Percentiles rank a stretch among this genome's conserved stretches.
These are phyloP conservation scores for Pyrrhia umbra DNA, from an alignment of 2,888 invertebrate genomes.

Conservation along the genomic window DNA sequence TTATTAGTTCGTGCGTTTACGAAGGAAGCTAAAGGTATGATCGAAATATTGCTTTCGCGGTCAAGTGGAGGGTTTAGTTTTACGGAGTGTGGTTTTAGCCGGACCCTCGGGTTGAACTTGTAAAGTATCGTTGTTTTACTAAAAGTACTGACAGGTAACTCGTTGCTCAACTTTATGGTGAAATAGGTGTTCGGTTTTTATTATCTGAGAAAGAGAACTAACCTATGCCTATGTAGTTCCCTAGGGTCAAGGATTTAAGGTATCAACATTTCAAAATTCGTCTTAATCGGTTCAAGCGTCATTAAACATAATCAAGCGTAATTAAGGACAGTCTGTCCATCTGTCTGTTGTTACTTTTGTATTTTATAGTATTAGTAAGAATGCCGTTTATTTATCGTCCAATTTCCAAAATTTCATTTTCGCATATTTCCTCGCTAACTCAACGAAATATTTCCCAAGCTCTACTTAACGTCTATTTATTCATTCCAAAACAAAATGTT, in stretches of 20 bases:
- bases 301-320: no score
- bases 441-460: constrained; percentile 9
- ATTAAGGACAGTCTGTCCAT: no score
- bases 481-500: constrained; percentile 35
- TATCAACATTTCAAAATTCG: no score
- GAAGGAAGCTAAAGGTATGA: background rate
- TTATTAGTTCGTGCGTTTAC: background rate
- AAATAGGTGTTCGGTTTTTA: no score
- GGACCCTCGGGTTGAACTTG: background rate
- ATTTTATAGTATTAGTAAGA: no score
- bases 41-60: background rate
- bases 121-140: background rate
- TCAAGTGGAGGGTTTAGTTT: background rate
- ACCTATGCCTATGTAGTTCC: no score
- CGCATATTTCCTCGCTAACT: constrained; percentile 14
- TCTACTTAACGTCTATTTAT: constrained; percentile 36
- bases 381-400: no score
- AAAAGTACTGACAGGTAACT: background rate
- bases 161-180: no score
- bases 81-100: background rate
- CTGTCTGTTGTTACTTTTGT: no score
- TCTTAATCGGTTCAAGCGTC: no score
- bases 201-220: no score
- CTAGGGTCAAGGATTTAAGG: no score
- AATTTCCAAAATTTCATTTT: background rate